Percentiles rank a stretch among this genome's conserved stretches.
Evolutionary conservation across 1,140 invertebrate species (phyloP).

Genomic region (Leptopilina clavipes): DNA sequence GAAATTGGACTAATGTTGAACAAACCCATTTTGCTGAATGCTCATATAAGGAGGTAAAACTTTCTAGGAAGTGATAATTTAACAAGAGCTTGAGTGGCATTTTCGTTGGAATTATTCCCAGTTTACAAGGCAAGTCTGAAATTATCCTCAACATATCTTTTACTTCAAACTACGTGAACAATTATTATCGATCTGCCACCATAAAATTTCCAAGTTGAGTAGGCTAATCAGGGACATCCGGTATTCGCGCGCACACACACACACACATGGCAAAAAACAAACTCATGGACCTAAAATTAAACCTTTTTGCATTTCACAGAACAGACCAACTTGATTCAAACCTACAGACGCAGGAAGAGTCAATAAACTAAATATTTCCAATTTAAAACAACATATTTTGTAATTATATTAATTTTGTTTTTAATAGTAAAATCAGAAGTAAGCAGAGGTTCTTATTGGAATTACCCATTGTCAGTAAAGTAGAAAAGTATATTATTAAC

Average conservation of each 20-base stretch:
- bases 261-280: background rate
- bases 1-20: background rate
- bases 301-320: background rate
- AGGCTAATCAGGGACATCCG: conserved; percentile 17
- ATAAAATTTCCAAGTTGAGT: background rate
- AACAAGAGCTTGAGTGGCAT: background rate
- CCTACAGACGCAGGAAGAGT: background rate
- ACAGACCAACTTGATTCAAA: background rate
- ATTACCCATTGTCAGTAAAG: no score
- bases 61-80: conserved; percentile 13
- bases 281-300: conserved; percentile 6
- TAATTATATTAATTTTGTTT: no score
- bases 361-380: no score
- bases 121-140: background rate
- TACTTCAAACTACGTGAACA: background rate
- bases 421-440: no score
- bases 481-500: no score
- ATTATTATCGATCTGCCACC: conserved; percentile 23
- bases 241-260: background rate
- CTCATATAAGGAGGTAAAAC: background rate
- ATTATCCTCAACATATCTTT: conserved; percentile 11
- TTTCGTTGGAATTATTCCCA: conserved; percentile 13
- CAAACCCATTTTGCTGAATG: background rate
- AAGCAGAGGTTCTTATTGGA: no score
- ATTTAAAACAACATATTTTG: no score